Conservation (phyloP, 2,888 invertebrate genomes). For the Coenonympha glycerion region DNA sequence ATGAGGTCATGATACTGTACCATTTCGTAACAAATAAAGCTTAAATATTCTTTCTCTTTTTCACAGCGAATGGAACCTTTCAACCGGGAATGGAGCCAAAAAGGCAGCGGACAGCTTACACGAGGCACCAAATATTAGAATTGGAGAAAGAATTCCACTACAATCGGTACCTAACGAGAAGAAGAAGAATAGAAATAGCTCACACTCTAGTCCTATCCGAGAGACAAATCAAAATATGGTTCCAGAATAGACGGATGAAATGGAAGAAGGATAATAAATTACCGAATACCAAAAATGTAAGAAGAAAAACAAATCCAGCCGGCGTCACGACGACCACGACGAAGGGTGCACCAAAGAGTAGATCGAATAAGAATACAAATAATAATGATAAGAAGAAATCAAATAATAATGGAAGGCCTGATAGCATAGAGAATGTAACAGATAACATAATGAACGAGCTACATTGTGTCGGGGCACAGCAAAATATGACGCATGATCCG, state of each 20-base stretch:
- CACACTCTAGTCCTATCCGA: constrained; percentile 96
- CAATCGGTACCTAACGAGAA: constrained; percentile 95
- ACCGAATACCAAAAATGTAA: constrained; percentile 86
- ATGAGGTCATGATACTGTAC: too few relatives aligned
- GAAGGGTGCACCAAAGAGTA: constrained; percentile 80
- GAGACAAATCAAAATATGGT: constrained; percentile 91
- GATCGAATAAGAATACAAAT: constrained; percentile 76
- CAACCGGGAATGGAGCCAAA: constrained; percentile 97
- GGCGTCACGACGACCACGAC: constrained; percentile 79
- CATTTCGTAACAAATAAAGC: background rate
- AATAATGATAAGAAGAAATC: constrained; percentile 74
- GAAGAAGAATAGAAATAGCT: constrained; percentile 97
- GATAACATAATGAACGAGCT: constrained; percentile 77
- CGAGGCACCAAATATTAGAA: constrained; percentile 97
- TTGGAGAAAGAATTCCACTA: constrained; percentile 98
- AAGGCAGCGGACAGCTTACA: constrained; percentile 97
- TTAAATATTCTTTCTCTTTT: constrained; percentile 42
- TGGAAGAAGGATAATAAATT: constrained; percentile 88
- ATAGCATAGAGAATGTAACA: constrained; percentile 80
- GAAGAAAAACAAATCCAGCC: constrained; percentile 85
- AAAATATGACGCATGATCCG: constrained; percentile 64
- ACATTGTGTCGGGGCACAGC: constrained; percentile 74
- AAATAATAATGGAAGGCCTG: constrained; percentile 74
- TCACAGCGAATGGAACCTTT: constrained; percentile 89
- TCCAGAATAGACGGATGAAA: constrained; percentile 89